These are phyloP conservation scores for Helostoma temminkii DNA, from an alignment of 2,797 vertebrate genomes.

Conservation along the genomic window DNA sequence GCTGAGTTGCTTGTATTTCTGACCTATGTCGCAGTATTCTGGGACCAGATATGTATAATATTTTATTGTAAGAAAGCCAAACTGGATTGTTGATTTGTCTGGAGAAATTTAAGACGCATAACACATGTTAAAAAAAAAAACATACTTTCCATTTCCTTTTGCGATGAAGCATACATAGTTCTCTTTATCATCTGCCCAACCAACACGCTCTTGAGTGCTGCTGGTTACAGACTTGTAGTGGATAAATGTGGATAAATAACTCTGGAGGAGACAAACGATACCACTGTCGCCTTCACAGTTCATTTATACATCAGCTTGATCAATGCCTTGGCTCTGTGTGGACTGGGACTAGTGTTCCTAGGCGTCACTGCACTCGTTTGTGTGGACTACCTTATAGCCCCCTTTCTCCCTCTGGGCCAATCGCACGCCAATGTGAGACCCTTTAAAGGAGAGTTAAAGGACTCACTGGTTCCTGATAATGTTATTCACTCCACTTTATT, in stretches of 20 bases:
- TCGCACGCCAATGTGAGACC: slow-evolving; percentile 61
- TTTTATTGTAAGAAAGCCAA: too few species aligned
- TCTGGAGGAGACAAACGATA: slow-evolving; percentile 75
- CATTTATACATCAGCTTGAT: slow-evolving; percentile 81
- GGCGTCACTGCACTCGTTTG: slow-evolving; percentile 83
- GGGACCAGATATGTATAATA: too few species aligned
- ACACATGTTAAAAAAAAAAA: neutral
- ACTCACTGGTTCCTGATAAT: slow-evolving; percentile 45
- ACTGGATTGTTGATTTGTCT: neutral
- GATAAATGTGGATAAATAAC: slow-evolving; percentile 43
- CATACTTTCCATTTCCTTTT: neutral
- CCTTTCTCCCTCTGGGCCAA: slow-evolving; percentile 30
- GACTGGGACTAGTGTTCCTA: slow-evolving; percentile 78
- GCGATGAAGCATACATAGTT: neutral
- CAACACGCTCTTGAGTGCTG: slow-evolving; percentile 2
- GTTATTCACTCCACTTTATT: neutral
- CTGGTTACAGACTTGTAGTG: slow-evolving; percentile 29
- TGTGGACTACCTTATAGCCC: slow-evolving; percentile 62
- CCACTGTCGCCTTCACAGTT: slow-evolving; percentile 73
- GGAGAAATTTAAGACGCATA: neutral
- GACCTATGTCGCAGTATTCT: too few species aligned
- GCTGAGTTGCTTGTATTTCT: too few species aligned
- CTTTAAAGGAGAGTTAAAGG: slow-evolving; percentile 55
- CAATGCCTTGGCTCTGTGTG: slow-evolving; percentile 85
- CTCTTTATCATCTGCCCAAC: slow-evolving; percentile 5